Base-by-base conservation (phyloP, 2,888 invertebrate genomes). In the Lymantria dispar region DNA sequence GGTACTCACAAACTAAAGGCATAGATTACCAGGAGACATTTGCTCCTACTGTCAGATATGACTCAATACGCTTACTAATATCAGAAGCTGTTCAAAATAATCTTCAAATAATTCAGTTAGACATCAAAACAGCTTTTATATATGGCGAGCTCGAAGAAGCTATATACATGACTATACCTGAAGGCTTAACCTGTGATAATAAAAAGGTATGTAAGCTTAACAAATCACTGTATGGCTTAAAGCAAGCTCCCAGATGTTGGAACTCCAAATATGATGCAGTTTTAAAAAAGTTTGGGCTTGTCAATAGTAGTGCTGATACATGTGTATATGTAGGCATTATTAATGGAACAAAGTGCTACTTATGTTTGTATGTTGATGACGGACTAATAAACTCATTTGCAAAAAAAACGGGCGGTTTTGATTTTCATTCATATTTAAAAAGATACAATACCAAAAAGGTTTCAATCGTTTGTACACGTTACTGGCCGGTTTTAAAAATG, bases 191-290 rank as follows among this genome's bases (percentile, higher is more conserved):
- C 0, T 15, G 14, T 42, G 39, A 43, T 7, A 36, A 1, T 11
- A 9, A 45, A 50, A 45, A 15, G 12, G 48, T 50, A 29, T 52
- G 58, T 41, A 50, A 52, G 41, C 50, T 58, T 11, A 48, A 39
- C n/a, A 42, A 43, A 43, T 46, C 46, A 7, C 37, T 50, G 8
- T 46, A 46, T 50, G 50, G 50, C 3, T 31, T 50, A 13, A 50
- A 50, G 43, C 46, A 50, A 14, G 43, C 47, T 31, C 47, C 51
- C 5, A 14, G 44, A 11, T 39, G 42, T n/a, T 42, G 43, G 43
- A 39, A 44, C 29, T 11, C 7, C 14, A 38, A 38, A 38, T 38
- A n/a, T 38, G n/a, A 38, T 7, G 8, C 38, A 11, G 38, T 38
- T n/a, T n/a, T 38, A 12, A 12, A 38, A 2, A 38, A 12, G 38